A percentile compares a stretch with the other conserved stretches of the same genome.
Conservation (phyloP, 2,888 invertebrate genomes). For the Lamellibrachia columna region DNA sequence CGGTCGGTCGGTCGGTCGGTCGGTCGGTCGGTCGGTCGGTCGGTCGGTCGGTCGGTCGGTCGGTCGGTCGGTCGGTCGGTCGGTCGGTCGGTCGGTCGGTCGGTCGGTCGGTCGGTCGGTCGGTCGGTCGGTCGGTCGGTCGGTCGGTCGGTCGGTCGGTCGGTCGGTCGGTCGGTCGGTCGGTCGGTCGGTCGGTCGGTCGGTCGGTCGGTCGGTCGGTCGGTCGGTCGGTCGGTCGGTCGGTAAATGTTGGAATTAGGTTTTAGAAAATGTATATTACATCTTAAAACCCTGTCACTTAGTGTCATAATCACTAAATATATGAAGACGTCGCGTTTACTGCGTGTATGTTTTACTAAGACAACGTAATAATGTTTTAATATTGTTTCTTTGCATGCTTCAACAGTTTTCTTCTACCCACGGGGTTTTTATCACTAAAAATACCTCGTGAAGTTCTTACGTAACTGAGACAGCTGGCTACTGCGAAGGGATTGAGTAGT, state of each 20-base stretch:
- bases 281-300: too few species aligned
- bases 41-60: neutral
- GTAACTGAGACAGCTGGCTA: too few species aligned
- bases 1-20: neutral
- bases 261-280: too few species aligned
- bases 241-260: neutral
- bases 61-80: neutral
- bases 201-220: neutral
- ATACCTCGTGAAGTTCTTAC: too few species aligned
- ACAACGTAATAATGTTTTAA: too few species aligned
- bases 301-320: too few species aligned
- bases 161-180: neutral
- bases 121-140: neutral
- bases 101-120: neutral
- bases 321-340: too few species aligned
- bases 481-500: too few species aligned
- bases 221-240: neutral
- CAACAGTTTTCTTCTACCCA: too few species aligned
- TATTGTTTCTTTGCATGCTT: too few species aligned
- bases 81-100: neutral
- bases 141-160: slow-evolving; percentile 1
- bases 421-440: too few species aligned
- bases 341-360: too few species aligned
- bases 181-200: neutral
- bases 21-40: neutral